These are phyloP conservation scores for Drosophila lacteicornis DNA, from an alignment of 1,140 invertebrate genomes.

Conservation along the genomic window DNA sequence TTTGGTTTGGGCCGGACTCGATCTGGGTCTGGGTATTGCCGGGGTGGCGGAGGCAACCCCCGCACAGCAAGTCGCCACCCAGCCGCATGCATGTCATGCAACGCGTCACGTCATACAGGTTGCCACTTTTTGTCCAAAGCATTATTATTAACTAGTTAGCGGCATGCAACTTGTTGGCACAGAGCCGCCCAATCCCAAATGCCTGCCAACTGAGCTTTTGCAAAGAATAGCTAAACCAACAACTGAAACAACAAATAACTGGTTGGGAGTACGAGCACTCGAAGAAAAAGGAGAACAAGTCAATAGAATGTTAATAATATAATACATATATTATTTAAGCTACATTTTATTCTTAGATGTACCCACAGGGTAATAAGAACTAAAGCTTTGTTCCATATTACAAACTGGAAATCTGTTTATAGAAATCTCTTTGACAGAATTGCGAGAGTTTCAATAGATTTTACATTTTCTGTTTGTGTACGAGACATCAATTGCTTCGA, in stretches of 20 bases:
- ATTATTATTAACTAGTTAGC: slow-evolving; percentile 79
- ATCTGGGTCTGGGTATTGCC: slow-evolving; percentile 16
- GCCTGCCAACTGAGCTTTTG: slow-evolving; percentile 59
- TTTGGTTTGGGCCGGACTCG: slow-evolving; percentile 6
- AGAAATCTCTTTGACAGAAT: not conserved
- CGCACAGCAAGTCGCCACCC: slow-evolving; percentile 4
- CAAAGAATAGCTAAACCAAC: slow-evolving; percentile 24
- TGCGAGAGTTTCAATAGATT: not conserved
- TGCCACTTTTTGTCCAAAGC: slow-evolving; percentile 61
- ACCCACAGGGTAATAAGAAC: not conserved
- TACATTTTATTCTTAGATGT: not conserved
- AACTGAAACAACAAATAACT: slow-evolving; percentile 32
- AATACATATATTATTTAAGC: not conserved
- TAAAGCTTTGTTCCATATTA: not conserved
- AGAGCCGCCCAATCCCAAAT: slow-evolving; percentile 49
- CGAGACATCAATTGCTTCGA: slow-evolving; percentile 23
- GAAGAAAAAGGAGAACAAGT: not conserved
- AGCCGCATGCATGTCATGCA: slow-evolving; percentile 59
- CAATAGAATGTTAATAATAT: not conserved
- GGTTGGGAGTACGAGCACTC: slow-evolving; percentile 12
- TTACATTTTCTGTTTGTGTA: not conserved
- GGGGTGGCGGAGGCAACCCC: slow-evolving; percentile 25
- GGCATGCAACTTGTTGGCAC: slow-evolving; percentile 68
- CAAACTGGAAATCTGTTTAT: not conserved
- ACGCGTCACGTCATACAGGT: slow-evolving; percentile 64